Base-by-base conservation (phyloP, 2,113 vertebrate genomes). In the Saccopteryx leptura region DNA sequence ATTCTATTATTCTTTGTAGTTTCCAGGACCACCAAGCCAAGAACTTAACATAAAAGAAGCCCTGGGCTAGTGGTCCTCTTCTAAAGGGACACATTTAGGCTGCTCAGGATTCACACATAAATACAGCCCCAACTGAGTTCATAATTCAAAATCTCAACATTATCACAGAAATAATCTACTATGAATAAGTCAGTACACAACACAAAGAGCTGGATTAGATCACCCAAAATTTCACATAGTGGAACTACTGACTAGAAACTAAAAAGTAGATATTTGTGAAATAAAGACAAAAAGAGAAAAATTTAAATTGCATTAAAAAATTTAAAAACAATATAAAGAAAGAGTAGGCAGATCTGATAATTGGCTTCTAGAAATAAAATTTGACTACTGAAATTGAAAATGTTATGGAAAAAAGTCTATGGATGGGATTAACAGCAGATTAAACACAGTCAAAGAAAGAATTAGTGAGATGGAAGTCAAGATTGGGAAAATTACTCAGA, bases 401-500 rank as follows among this genome's bases (percentile, higher is more conserved):
- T 8, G 24, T 9, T 26, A 18, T 80, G 19, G 19, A 3, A 3
- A 81, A 46, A 24, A 65, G 15, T 12, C 46, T n/a, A 31, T 24
- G 58, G 54, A 48, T 50, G 56, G 76, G 71, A 23, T 91, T 39
- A 71, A 75, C 7, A 88, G 81, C 23, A 69, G 52, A 69, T 63
- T 95, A 85, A 88, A 66, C 33, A 50, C 1, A 85, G 74, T 31
- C 54, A 75, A 58, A 79, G 56, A 85, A 60, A 72, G 58, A 56
- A 93, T 93, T 66, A 28, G 52, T 39, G 56, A 81, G 24, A 72
- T 11, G 7, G 75, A 79, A 79, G 19, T 82, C 39, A 75, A 82
- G 72, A 68, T 6, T 84, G 65, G 60, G 69, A 72, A 95, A 71
- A 79, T 31, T 33, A 92, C n/a, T 21, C 39, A 65, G 91, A 75